Evolutionary conservation across 2,113 vertebrate species (phyloP).

Genomic region (Hassar affinis): DNA sequence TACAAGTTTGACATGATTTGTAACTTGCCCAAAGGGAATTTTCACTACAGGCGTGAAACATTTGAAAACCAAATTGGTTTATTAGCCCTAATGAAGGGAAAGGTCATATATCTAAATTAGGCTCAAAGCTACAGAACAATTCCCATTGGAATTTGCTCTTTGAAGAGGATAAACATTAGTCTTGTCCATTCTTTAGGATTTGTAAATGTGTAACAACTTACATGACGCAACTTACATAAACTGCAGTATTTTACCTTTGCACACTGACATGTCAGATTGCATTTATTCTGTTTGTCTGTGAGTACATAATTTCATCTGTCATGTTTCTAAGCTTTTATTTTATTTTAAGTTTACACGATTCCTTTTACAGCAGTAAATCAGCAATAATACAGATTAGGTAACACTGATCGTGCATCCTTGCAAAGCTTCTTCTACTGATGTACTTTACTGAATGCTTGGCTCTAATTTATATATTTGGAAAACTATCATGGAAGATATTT

Average conservation of each 20-base stretch:
- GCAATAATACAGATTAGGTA: neutral
- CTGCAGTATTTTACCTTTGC: neutral
- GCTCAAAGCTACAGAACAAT: slow-evolving; percentile 50
- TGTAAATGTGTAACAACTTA: neutral
- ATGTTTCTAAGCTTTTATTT: neutral
- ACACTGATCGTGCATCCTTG: neutral
- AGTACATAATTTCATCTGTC: neutral
- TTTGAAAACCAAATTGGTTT: slow-evolving; percentile 51
- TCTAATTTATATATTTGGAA: neutral
- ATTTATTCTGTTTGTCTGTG: neutral
- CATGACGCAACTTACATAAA: neutral
- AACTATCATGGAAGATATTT: neutral
- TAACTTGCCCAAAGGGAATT: slow-evolving; percentile 21
- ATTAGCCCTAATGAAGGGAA: slow-evolving; percentile 43
- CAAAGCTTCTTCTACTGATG: slow-evolving; percentile 17
- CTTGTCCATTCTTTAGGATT: slow-evolving; percentile 3
- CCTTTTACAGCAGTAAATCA: neutral
- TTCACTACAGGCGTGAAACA: slow-evolving; percentile 44
- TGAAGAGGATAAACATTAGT: slow-evolving; percentile 45
- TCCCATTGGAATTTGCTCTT: slow-evolving; percentile 48
- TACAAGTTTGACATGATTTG: slow-evolving; percentile 30
- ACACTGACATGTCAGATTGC: neutral
- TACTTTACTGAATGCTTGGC: slow-evolving; percentile 16
- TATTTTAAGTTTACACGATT: neutral
- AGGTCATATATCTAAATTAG: slow-evolving; percentile 40